These are phyloP conservation scores for Batillaria attramentaria DNA, from an alignment of 1,140 invertebrate genomes.

Conservation along the genomic window DNA sequence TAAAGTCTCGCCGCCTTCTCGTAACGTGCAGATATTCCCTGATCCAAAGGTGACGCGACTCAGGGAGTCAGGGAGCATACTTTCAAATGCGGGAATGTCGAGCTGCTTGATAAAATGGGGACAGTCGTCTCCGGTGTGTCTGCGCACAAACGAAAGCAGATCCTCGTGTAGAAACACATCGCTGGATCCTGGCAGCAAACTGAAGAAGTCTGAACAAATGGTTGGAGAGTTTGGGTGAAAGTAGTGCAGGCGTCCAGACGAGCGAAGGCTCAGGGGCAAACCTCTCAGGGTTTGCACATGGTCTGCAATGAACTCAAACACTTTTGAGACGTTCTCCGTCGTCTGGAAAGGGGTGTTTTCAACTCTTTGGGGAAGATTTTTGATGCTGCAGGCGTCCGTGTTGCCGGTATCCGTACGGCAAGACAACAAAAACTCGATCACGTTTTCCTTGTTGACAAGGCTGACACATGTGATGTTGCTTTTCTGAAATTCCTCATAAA, in stretches of 20 bases:
- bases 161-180: conserved; percentile 11
- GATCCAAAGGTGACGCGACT: no score
- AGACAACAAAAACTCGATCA: background rate
- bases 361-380: conserved; percentile 4
- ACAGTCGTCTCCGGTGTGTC: background rate
- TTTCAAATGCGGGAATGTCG: no score
- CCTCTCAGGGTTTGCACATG: no score
- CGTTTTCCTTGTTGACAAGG: background rate
- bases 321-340: background rate
- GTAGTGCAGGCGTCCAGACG: background rate
- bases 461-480: background rate
- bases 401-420: background rate
- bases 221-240: background rate
- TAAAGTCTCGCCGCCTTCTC: no score
- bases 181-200: background rate
- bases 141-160: background rate
- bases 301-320: background rate
- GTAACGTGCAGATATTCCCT: no score
- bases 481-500: background rate
- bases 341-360: background rate
- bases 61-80: no score
- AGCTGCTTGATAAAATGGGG: background rate
- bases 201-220: background rate
- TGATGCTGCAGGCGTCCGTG: no score
- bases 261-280: background rate